Evolutionary conservation across 2,888 invertebrate genomes (phyloP), one percentile per base, ranked within the genome.

Genomic region (Osedax fenrisi): DNA sequence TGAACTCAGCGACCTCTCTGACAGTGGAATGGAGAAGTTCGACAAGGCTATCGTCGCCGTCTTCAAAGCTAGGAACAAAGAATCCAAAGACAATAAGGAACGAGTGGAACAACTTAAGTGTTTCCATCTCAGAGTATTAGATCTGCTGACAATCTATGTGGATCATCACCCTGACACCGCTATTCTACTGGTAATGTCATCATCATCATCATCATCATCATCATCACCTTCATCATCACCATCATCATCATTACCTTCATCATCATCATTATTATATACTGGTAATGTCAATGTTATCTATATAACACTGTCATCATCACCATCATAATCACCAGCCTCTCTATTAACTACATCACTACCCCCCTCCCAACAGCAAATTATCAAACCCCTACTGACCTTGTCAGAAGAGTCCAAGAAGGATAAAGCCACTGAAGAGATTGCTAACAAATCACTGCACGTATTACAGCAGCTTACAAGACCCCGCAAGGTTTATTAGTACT

Each of bases 21-120:
- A 72, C 62, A 72, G 62, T 72, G 72, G 61, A 25, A 72, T 72
- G 72, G 64, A 62, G 72, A 72, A 72, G 26, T 62, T 24, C 13
- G 72, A 72, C 21, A 24, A 59, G 10, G 72, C 64, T n/a, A 23
- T 72, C 10, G 72, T 24, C 3, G 72, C 72, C 2, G 64, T 41
- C 25, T 72, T 72, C 72, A 59, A 62, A 26, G 22, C 24, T 3
- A 59, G 24, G 10, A 66, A 2, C 10, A 62, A 64, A 2, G 72
- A 3, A 2, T 61, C 56, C 10, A 62, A 59, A 22, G 72, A 72
- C 10, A 21, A 24, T 3, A 72, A 72, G 64, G 62, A 72, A 13
- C 3, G 56, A 2, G 25, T 21, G 24, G 64, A 59, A 22, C 72
- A 72, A 67, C 61, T 72, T n/a, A 72, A 72, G 26, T 24, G 61